Evolutionary conservation across 1,140 invertebrate species (phyloP).

Genomic region (Calycopis cecrops): DNA sequence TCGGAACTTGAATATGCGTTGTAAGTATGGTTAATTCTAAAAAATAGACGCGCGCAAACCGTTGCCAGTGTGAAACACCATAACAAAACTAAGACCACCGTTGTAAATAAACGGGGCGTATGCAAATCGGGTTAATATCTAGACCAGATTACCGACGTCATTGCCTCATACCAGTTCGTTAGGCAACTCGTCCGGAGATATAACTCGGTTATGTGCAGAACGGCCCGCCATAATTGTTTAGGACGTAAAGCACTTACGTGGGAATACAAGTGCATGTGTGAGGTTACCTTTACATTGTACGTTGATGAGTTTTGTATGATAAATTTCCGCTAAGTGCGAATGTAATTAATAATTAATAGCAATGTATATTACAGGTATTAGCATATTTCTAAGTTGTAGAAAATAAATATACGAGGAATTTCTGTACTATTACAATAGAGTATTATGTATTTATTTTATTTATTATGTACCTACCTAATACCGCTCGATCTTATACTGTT

Average conservation of each 20-base stretch:
- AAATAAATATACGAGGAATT: no score
- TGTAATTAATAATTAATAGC: no score
- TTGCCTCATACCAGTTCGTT: conserved; percentile 33
- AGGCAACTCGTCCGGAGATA: conserved; percentile 28
- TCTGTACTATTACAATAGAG: no score
- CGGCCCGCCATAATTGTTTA: conserved; percentile 17
- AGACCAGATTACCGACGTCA: conserved; percentile 30
- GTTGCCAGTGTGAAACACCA: neutral
- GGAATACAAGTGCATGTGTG: conserved; percentile 1
- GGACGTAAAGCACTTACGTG: conserved; percentile 3
- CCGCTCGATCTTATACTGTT: no score
- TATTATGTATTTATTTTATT: no score
- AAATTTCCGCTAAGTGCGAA: neutral
- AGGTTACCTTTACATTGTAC: neutral
- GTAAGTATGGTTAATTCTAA: no score
- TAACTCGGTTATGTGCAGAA: conserved; percentile 12
- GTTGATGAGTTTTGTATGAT: neutral
- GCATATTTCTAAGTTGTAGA: no score
- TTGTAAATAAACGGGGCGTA: conserved; percentile 26
- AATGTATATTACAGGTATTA: no score
- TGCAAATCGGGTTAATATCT: conserved; percentile 39
- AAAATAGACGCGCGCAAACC: neutral
- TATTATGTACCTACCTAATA: no score
- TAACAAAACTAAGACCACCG: conserved; percentile 6
- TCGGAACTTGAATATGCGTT: no score